Evolutionary conservation across 1,140 invertebrate genomes (phyloP).

Genomic region (Micrasema longulum): DNA sequence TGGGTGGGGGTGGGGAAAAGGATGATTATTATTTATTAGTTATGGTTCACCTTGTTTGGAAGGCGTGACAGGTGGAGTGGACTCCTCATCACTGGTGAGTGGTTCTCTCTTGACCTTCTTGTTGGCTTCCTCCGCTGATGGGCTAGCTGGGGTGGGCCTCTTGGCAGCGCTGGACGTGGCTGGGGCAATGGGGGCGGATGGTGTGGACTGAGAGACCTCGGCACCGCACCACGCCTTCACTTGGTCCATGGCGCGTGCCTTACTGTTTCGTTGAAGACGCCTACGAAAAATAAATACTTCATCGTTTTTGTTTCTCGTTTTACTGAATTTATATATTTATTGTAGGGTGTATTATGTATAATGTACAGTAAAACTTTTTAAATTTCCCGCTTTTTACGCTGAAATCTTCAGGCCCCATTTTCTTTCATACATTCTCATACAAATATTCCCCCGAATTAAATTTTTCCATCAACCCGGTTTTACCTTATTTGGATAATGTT

Average conservation of each 20-base stretch:
- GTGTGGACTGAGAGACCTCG: slow-evolving; percentile 57
- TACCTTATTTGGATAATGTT: no score
- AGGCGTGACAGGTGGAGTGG: slow-evolving; percentile 21
- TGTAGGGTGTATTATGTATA: no score
- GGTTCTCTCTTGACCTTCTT: slow-evolving; percentile 49
- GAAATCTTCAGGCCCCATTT: no score
- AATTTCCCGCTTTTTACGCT: no score
- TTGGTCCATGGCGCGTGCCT: slow-evolving; percentile 83
- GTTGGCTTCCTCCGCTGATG: not conserved
- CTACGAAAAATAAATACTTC: slow-evolving; percentile 58
- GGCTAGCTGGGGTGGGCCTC: not conserved
- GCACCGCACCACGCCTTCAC: slow-evolving; percentile 87
- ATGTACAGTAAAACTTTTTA: no score
- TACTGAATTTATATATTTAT: no score
- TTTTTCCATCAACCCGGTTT: no score
- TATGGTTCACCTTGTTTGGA: not conserved
- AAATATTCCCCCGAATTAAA: no score
- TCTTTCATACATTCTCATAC: no score
- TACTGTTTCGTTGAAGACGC: slow-evolving; percentile 80
- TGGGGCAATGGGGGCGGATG: slow-evolving; percentile 1
- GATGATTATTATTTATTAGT: no score
- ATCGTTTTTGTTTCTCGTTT: no score
- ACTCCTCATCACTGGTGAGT: slow-evolving; percentile 43
- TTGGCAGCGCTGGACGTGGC: not conserved
- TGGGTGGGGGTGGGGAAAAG: no score